Conservation (phyloP, 2,888 invertebrate genomes). For the Philhelius pedissequus region DNA sequence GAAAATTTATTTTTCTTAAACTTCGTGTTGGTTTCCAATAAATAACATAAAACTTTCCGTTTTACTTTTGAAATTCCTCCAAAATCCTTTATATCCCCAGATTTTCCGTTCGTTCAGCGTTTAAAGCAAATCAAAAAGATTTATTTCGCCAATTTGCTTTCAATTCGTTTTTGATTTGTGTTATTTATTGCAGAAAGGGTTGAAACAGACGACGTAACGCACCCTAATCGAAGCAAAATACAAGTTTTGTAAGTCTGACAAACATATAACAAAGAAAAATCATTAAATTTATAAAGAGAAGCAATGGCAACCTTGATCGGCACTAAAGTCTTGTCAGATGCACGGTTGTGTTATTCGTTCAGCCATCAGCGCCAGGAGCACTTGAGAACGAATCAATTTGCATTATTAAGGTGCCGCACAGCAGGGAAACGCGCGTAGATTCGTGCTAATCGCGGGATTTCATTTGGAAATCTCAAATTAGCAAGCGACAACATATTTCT, state of each 20-base stretch:
- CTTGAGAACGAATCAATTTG: slow-evolving; percentile 64
- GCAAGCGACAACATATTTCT: slow-evolving; percentile 64
- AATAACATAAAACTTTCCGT: background rate
- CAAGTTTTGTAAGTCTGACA: background rate
- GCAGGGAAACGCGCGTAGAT: slow-evolving; percentile 41
- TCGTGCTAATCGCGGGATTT: slow-evolving; percentile 69
- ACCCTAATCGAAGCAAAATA: background rate
- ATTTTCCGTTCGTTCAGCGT: background rate
- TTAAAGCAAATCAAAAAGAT: background rate
- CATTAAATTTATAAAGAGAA: background rate
- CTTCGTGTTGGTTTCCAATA: too few relatives aligned
- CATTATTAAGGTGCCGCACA: slow-evolving; percentile 62
- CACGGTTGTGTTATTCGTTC: background rate
- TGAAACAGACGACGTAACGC: background rate
- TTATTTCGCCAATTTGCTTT: background rate
- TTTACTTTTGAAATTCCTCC: background rate
- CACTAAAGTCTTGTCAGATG: background rate
- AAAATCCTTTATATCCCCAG: background rate
- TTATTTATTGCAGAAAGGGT: background rate
- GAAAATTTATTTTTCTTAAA: too few relatives aligned
- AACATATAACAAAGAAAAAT: background rate
- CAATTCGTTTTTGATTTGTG: background rate
- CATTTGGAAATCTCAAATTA: slow-evolving; percentile 68
- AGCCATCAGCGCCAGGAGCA: slow-evolving; percentile 29
- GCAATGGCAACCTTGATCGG: background rate